phyloP scores from a whole-genome alignment of 2,797 vertebrate species.

The Phalloptychus januarius region DNA sequence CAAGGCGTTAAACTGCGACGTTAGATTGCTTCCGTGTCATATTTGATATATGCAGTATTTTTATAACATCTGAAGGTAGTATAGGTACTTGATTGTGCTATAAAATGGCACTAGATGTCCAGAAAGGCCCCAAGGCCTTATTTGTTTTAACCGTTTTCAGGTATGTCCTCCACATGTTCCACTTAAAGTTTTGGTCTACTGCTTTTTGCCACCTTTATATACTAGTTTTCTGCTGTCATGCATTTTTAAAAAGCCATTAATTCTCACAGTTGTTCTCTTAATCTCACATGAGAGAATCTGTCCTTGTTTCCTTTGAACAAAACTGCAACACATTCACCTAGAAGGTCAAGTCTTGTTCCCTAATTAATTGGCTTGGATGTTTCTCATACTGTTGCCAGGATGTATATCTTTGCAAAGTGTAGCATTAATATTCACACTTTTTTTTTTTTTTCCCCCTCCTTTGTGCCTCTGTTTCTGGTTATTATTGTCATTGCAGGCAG shows the following conservation, averaged over 20 bases:
- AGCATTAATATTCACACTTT: slow-evolving; percentile 72
- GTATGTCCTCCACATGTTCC: neutral
- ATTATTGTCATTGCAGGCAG: slow-evolving; percentile 62
- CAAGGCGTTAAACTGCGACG: no score
- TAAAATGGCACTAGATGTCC: no score
- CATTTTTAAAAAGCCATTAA: slow-evolving; percentile 62
- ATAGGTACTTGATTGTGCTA: no score
- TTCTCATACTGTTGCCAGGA: slow-evolving; percentile 65
- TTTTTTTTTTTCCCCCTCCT: slow-evolving; percentile 41
- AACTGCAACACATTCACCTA: slow-evolving; percentile 68
- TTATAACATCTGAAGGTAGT: no score
- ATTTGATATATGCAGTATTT: no score
- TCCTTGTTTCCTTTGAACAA: slow-evolving; percentile 69
- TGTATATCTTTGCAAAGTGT: slow-evolving; percentile 63
- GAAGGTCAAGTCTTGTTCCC: slow-evolving; percentile 75
- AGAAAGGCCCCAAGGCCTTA: neutral
- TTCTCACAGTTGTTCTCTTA: slow-evolving; percentile 57
- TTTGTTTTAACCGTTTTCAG: neutral
- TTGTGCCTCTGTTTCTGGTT: slow-evolving; percentile 41
- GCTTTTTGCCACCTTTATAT: slow-evolving; percentile 27
- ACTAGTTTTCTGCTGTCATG: slow-evolving; percentile 46
- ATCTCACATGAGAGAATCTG: slow-evolving; percentile 71
- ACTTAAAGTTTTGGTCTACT: slow-evolving; percentile 25
- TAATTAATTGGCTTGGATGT: slow-evolving; percentile 71
- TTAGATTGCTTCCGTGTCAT: no score